Evolutionary conservation across 2,797 vertebrate genomes (phyloP).

Genomic region (Meda fulgida): DNA sequence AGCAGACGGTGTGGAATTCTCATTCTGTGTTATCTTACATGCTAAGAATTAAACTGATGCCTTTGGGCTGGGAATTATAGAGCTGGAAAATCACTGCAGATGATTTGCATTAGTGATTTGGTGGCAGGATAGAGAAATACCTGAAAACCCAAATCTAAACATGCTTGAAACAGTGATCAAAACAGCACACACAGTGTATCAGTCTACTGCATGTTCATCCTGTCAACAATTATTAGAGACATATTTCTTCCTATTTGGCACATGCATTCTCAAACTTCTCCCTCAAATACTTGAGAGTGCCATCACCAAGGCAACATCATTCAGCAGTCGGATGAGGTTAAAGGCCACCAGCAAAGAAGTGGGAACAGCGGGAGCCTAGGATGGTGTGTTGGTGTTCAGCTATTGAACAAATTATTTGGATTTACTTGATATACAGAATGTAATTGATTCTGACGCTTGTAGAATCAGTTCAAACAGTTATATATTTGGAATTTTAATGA

Average conservation of each 20-base stretch:
- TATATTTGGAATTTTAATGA: slow-evolving; percentile 33
- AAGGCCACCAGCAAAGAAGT: slow-evolving; percentile 56
- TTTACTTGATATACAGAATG: slow-evolving; percentile 3
- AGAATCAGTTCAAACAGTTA: slow-evolving; percentile 22
- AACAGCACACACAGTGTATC: neutral
- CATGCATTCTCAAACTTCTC: slow-evolving; percentile 23
- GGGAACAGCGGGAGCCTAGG: slow-evolving; percentile 50
- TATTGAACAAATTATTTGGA: slow-evolving; percentile 30
- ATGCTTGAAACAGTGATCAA: neutral
- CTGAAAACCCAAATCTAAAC: slow-evolving; percentile 64
- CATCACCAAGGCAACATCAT: slow-evolving; percentile 75
- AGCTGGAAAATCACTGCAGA: slow-evolving; percentile 75
- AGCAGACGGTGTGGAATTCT: slow-evolving; percentile 30
- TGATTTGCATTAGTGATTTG: slow-evolving; percentile 71
- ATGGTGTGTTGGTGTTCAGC: neutral
- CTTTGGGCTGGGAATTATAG: slow-evolving; percentile 78
- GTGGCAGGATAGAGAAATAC: slow-evolving; percentile 61
- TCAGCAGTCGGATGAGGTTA: slow-evolving; percentile 64
- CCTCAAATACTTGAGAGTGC: slow-evolving; percentile 44
- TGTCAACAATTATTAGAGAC: slow-evolving; percentile 15
- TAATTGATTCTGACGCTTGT: slow-evolving; percentile 20
- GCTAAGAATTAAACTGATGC: slow-evolving; percentile 77
- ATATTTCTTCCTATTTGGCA: slow-evolving; percentile 21
- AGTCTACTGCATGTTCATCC: neutral
- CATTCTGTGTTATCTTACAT: slow-evolving; percentile 72